phyloP scores from a whole-genome alignment of 2,888 invertebrate species.

The Cylindroiulus punctatus region DNA sequence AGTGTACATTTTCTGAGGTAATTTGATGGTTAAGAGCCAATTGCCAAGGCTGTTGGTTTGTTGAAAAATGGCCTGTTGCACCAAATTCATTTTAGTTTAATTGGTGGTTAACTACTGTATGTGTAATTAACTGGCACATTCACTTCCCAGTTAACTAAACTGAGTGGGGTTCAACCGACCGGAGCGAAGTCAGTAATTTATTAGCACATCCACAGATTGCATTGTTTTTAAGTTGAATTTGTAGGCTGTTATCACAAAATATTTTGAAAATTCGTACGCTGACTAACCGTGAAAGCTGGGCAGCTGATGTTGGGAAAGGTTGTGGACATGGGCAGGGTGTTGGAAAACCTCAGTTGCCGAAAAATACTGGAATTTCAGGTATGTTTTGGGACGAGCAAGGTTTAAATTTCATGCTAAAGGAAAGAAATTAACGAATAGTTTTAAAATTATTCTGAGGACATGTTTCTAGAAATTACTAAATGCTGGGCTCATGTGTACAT shows the following conservation, averaged over 20 bases:
- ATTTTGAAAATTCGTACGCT: not conserved
- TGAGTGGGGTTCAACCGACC: not conserved
- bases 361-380: not conserved
- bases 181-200: not conserved
- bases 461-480: not conserved
- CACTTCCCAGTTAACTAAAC: not conserved
- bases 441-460: not conserved
- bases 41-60: not conserved
- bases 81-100: not conserved
- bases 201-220: not conserved
- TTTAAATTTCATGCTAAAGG: not conserved
- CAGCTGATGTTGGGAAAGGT: slow-evolving; percentile 39
- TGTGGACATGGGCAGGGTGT: not conserved
- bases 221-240: slow-evolving; percentile 26
- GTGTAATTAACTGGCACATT: not conserved
- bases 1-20: not conserved
- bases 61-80: not conserved
- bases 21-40: too few relatives aligned
- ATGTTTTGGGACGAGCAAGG: not conserved
- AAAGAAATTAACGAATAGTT: not conserved
- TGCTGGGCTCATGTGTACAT: too few relatives aligned
- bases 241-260: not conserved
- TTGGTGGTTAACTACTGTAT: too few relatives aligned
- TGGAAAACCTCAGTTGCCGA: not conserved
- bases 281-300: slow-evolving; percentile 44